These are phyloP conservation scores for Lasiurus borealis DNA, from an alignment of 2,113 vertebrate genomes.

Conservation along the genomic window DNA sequence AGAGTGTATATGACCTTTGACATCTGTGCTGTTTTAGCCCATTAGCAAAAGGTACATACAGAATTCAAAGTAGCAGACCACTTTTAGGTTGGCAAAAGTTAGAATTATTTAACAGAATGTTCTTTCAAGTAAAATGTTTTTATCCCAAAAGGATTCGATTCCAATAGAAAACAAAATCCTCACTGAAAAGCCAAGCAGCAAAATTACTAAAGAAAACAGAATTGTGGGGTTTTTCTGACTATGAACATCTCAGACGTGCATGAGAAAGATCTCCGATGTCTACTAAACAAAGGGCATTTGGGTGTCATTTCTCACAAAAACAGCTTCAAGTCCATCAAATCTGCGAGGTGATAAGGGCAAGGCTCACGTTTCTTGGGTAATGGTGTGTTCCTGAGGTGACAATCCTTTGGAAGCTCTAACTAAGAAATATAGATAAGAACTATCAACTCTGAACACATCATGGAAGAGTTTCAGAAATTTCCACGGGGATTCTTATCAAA, in stretches of 20 bases:
- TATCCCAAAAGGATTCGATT: slow-evolving; percentile 20
- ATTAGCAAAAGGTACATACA: neutral
- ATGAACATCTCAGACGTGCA: neutral
- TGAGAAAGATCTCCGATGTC: neutral
- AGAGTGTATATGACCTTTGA: neutral
- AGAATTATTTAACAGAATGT: slow-evolving; percentile 49
- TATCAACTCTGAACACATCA: slow-evolving; percentile 23
- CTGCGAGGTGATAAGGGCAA: neutral
- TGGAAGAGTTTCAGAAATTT: slow-evolving; percentile 43
- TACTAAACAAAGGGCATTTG: slow-evolving; percentile 44
- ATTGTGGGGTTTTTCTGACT: neutral
- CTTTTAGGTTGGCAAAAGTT: slow-evolving; percentile 42
- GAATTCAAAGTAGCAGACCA: slow-evolving; percentile 47
- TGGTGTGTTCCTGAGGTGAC: slow-evolving; percentile 50
- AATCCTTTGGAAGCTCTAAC: slow-evolving; percentile 43
- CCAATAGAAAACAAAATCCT: slow-evolving; percentile 43
- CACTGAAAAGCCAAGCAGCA: slow-evolving; percentile 49
- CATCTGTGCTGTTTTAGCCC: neutral
- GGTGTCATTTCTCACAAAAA: slow-evolving; percentile 35
- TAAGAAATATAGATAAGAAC: slow-evolving; percentile 55
- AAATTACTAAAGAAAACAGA: slow-evolving; percentile 56
- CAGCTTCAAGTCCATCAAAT: neutral
- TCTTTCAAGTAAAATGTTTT: slow-evolving; percentile 55
- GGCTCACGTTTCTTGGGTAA: slow-evolving; percentile 38
- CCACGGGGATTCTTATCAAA: slow-evolving; percentile 40